Conservation (phyloP, 2,113 vertebrate genomes). For the Oenanthe oenanthe region DNA sequence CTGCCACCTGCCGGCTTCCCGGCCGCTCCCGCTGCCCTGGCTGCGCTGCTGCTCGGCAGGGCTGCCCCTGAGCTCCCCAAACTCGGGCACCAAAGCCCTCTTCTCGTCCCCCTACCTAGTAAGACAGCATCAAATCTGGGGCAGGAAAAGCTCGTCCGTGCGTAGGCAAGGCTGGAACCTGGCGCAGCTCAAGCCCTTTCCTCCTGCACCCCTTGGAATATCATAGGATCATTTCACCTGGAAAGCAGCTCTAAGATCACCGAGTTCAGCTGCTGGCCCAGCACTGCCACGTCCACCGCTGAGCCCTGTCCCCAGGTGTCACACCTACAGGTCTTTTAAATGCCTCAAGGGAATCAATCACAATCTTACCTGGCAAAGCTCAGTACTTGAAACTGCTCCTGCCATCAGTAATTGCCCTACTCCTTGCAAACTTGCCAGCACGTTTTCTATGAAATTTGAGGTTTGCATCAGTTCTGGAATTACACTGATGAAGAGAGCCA, state of each 20-base stretch:
- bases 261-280: neutral
- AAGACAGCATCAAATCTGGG: neutral
- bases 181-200: rapidly evolving
- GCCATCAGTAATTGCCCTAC: neutral
- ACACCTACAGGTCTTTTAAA: neutral
- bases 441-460: neutral
- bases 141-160: neutral
- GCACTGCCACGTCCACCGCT: neutral
- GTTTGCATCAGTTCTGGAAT: neutral
- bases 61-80: rapidly evolving
- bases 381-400: neutral
- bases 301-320: neutral
- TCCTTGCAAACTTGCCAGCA: neutral
- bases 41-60: rapidly evolving
- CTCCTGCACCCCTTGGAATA: neutral
- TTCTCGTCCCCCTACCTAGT: neutral
- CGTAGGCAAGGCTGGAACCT: neutral
- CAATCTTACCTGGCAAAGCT: neutral
- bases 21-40: rapidly evolving
- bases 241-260: neutral
- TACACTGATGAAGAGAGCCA: neutral
- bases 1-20: slow-evolving; percentile 20
- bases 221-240: neutral
- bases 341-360: neutral
- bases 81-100: neutral